A percentile compares a stretch with the other conserved stretches of the same genome.
These are phyloP conservation scores for Apaloderma vittatum DNA, from an alignment of 2,113 vertebrate genomes.

Conservation along the genomic window DNA sequence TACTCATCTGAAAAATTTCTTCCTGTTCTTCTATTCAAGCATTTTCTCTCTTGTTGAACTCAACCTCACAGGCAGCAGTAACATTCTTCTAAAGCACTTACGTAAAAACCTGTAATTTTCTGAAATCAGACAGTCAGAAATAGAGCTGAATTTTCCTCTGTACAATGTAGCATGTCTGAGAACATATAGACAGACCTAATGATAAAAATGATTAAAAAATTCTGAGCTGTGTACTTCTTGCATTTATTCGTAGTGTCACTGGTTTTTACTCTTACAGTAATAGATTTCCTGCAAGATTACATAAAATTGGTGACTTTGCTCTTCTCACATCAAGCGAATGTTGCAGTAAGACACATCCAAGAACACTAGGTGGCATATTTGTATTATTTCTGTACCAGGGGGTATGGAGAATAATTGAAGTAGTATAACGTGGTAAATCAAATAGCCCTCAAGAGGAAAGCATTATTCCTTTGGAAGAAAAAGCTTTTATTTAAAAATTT, in stretches of 20 bases:
- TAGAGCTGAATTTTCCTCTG: background rate
- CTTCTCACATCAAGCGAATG: background rate
- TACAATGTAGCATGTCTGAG: accelerated
- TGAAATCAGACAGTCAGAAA: background rate
- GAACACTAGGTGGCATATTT: conserved; percentile 70
- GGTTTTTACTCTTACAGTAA: background rate
- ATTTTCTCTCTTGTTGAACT: background rate
- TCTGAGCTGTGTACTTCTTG: background rate
- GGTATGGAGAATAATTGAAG: background rate
- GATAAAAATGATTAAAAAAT: background rate
- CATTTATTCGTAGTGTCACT: background rate
- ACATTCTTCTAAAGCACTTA: background rate
- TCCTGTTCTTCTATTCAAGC: background rate
- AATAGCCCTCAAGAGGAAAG: background rate
- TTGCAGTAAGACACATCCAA: background rate
- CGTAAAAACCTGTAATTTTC: accelerated
- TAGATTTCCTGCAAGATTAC: background rate
- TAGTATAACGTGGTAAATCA: background rate
- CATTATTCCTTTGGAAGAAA: background rate
- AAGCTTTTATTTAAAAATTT: background rate
- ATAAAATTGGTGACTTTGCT: background rate
- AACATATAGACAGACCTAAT: background rate
- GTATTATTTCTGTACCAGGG: background rate
- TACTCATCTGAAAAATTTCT: background rate
- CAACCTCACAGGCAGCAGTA: background rate